Evolutionary conservation across 2,797 vertebrate genomes (phyloP), one percentile per base, ranked within the genome.

Genomic region (Trachops cirrhosus): DNA sequence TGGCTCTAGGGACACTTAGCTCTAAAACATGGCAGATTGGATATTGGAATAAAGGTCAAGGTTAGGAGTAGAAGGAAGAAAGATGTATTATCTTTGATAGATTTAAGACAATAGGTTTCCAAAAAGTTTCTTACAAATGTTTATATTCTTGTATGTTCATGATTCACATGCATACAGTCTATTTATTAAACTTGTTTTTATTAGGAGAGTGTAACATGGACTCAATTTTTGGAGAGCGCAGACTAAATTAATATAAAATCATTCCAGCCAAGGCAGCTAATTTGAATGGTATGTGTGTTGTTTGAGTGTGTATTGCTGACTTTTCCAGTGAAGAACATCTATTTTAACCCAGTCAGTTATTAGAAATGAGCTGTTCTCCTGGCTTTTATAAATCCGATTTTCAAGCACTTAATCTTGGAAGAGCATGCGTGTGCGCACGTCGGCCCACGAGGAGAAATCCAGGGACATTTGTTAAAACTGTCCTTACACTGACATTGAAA

Each of bases 311-410:
- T 67, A 29, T 68, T 14, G 6, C 29, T 89, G 83, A 79, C 29
- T 96, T 86, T 91, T 95, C 52, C 89, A 89, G 70, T 11, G 57
- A 92, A 74, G 68, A 82, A 67, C 54, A 48, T 79, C 87, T 41
- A 41, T 96, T 93, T 94, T 89, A 83, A 77, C 75, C 19, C 39
- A 84, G 84, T 50, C 68, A 26, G 1, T 89, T 71, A 73, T 84
- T 88, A 54, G 62, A 93, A 96, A 82, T 9, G 39, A 96, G 84
- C 84, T 80, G 14, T 89, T 87, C 71, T 74, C 46, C 29, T 73
- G 48, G 91, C 89, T 91, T 73, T 21, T 37, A 84, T 91, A 96
- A 96, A 96, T 93, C 93, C 86, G 62, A 86, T 50, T 89, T 95
- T 59, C 37, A 67, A 52, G 46, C 73, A 73, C 84, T 87, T 86